These are phyloP conservation scores for Sipha maydis DNA, from an alignment of 2,888 invertebrate species.

Conservation along the genomic window DNA sequence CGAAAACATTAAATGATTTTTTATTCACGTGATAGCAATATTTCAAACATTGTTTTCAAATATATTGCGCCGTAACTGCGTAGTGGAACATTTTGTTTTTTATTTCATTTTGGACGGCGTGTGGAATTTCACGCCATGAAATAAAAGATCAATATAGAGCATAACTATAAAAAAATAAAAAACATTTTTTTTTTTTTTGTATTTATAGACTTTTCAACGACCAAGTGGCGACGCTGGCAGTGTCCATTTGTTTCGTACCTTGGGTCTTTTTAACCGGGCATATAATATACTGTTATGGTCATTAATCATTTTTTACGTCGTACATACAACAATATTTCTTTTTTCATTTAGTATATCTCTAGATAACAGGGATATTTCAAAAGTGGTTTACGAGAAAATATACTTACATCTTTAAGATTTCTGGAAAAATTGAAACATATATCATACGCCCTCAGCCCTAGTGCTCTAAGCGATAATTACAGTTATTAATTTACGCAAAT, in stretches of 20 bases:
- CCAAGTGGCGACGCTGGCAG: slow-evolving; percentile 10
- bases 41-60: no score
- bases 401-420: background rate
- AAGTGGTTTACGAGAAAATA: background rate
- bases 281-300: background rate
- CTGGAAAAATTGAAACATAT: background rate
- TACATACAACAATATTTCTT: slow-evolving; percentile 30
- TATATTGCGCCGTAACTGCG: no score
- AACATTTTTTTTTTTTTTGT: background rate
- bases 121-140: slow-evolving; percentile 2
- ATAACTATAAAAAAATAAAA: background rate
- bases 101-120: background rate
- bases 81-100: background rate
- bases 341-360: background rate
- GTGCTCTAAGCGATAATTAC: background rate
- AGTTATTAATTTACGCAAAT: background rate
- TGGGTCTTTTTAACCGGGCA: background rate
- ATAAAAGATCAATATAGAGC: slow-evolving; percentile 1
- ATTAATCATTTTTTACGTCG: slow-evolving; percentile 46
- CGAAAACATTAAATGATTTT: no score
- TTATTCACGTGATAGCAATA: no score
- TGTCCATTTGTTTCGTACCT: slow-evolving; percentile 41
- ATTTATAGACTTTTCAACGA: slow-evolving; percentile 19
- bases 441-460: background rate
- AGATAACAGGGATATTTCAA: background rate